Base-by-base conservation (phyloP, 2,888 invertebrate species). In the Euzetes globulus region DNA sequence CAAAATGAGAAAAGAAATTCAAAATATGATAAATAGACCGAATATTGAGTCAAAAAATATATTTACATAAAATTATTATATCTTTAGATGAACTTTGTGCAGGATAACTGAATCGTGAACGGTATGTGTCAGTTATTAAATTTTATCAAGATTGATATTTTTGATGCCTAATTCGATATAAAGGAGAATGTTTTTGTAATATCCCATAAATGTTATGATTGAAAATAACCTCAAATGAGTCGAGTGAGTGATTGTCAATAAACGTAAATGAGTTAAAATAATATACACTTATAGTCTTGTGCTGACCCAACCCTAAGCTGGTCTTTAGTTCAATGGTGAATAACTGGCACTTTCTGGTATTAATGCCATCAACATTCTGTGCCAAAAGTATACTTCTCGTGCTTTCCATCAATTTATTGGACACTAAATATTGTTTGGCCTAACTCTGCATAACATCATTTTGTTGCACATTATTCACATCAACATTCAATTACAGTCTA, bases 351-450 rank as follows among this genome's bases (percentile, higher is more conserved):
- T 63, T 63, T n/a, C 9, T 63, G 63, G 33, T 19, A 63, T 63
- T 63, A 63, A 63, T 33, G 63, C 33, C 33, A 63, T 33, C 33
- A 63, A 63, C n/a, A 9, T 63, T 19, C 9, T 37, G 6, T 55
- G n/a, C 5, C 63, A 33, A 63, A 63, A 63, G 63, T 17, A 27
- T 27, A 33, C n/a, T 4, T 63, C 15, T 37, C 63, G 63, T 63
- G 63, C 63, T 37, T 63, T 37, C 27, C 63, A 37, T n/a, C 63
- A 63, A 63, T 63, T 63, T 63, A 63, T 63, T 63, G 37, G 63
- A 27, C 37, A 37, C 33, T 60, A 63, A 63, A 63, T 63, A 33
- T 63, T 63, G 5, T 25, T 22, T 17, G 6, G 17, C 11, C n/a
- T 29, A 17, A 63, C 63, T 33, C n/a, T 17, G 33, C 37, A 63